Base-by-base conservation (phyloP, 2,113 vertebrate species). In the Istiophorus platypterus region DNA sequence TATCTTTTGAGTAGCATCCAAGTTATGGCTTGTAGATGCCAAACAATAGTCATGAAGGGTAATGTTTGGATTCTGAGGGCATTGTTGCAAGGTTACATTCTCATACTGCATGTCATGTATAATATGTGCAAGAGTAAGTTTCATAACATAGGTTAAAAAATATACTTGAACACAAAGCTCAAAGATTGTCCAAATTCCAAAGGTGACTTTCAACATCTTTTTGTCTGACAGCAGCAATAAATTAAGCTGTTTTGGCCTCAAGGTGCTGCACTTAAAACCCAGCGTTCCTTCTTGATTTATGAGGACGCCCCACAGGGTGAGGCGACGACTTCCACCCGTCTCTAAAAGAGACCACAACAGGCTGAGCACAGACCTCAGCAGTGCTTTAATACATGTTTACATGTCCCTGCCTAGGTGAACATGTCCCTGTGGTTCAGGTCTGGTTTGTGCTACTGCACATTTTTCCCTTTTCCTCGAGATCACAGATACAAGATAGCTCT, bases 271-370 rank as follows among this genome's bases (percentile, higher is more conserved):
- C 61, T 65, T 74, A 39, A 70, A 73, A 82, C 72, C 18, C 56
- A 72, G 56, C 52, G 59, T 52, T 58, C 42, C 59, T 37, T 56
- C 54, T 42, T 89, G 89, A 91, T 92, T 90, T 91, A 93, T 47
- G 71, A 75, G 56, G 58, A 71, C 41, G 52, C 49, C 85, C 78
- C 39, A 27, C 62, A 41, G 81, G 87, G 54, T 27, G 6, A 54
- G 20, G 66, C 29, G 3, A 57, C 68, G 29, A 37, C 62, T 71
- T 81, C 81, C 76, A 61, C 39, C 76, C 27, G 64, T 58, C 76
- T 85, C 78, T 29, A 41, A 81, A 81, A 61, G 45, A 78, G 56
- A 88, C 72, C 84, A 31, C 67, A 49, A 13, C 77, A 41, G 65
- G 56, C 65, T 29, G 58, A 77, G 41, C 26, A 6, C 61, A 47